phyloP scores from a whole-genome alignment of 1,140 invertebrate species.

The Paracyclopina nana region DNA sequence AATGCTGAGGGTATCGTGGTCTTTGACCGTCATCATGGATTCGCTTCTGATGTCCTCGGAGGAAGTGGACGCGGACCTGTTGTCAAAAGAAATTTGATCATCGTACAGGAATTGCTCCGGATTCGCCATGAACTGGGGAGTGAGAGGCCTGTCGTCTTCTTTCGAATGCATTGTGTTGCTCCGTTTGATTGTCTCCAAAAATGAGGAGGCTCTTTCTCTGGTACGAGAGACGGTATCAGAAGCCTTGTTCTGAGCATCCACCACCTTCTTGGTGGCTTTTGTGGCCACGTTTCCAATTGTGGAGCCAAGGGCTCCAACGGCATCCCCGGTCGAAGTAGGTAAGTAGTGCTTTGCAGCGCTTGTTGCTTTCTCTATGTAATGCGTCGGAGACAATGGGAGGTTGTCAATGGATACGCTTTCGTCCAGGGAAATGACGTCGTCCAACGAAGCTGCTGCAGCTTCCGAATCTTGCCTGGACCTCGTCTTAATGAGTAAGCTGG shows the following conservation, averaged over 20 bases:
- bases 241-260: slow-evolving; percentile 1
- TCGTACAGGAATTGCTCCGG: neutral
- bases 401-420: neutral
- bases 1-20: neutral
- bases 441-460: too few species aligned
- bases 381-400: slow-evolving; percentile 10
- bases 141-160: neutral
- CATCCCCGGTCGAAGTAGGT: slow-evolving; percentile 1
- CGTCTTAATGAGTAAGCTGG: too few species aligned
- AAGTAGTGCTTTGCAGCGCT: slow-evolving; percentile 9
- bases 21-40: neutral
- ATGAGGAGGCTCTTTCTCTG: neutral
- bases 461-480: too few species aligned
- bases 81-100: neutral
- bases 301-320: neutral
- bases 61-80: neutral
- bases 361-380: slow-evolving; percentile 6
- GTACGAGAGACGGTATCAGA: neutral
- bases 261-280: slow-evolving; percentile 10
- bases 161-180: neutral
- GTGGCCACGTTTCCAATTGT: slow-evolving; percentile 1
- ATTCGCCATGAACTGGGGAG: neutral
- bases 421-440: too few species aligned
- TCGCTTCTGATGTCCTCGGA: slow-evolving; percentile 6
- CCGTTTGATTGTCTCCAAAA: neutral